Evolutionary conservation across 2,797 vertebrate genomes (phyloP).

Genomic region (Chloroceryle inda): DNA sequence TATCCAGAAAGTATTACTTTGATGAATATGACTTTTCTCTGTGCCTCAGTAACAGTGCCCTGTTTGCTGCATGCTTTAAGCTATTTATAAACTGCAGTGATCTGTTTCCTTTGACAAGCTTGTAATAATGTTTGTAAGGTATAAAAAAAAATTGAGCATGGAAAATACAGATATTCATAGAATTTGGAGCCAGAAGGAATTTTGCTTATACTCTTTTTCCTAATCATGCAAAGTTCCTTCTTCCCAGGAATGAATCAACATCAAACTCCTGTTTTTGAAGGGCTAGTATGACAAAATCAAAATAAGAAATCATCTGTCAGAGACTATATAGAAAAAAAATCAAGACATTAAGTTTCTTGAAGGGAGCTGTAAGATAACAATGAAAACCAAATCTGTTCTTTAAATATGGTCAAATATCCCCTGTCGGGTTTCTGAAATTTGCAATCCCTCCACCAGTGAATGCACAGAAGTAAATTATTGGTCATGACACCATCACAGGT

Average conservation of each 20-base stretch:
- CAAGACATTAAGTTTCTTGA: not conserved
- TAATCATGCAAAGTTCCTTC: not conserved
- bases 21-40: not conserved
- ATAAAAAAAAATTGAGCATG: not conserved
- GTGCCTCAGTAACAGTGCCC: not conserved
- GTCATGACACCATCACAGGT: rapidly evolving
- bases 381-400: not conserved
- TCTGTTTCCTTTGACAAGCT: not conserved
- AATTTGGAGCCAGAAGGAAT: not conserved
- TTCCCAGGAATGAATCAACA: not conserved
- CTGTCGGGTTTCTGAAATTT: rapidly evolving
- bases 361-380: not conserved
- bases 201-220: not conserved
- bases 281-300: not conserved
- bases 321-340: not conserved
- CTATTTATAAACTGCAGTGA: not conserved
- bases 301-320: not conserved
- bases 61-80: not conserved
- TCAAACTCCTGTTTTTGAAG: not conserved
- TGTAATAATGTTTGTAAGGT: not conserved
- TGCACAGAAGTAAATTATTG: not conserved
- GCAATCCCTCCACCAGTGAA: not conserved
- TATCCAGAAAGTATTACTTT: not conserved
- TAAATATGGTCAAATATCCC: not conserved
- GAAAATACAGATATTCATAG: not conserved